Percentiles rank a stretch among this genome's conserved stretches.
phyloP scores from a whole-genome alignment of 2,888 invertebrate genomes.

The Caenorhabditis sp. region DNA sequence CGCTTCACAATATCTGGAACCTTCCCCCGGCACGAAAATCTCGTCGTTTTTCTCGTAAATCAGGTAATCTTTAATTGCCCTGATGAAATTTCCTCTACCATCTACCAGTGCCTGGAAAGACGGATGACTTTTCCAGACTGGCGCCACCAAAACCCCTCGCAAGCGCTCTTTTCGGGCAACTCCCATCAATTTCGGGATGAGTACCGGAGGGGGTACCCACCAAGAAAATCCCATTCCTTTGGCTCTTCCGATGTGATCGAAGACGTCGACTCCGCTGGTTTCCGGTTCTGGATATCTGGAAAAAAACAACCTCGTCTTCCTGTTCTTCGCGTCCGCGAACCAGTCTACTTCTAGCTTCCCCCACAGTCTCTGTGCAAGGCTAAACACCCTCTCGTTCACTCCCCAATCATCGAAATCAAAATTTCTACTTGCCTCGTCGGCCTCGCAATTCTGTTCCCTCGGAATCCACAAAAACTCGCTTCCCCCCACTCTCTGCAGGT shows the following conservation, averaged over 20 bases:
- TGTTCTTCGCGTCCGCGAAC: constrained; percentile 1
- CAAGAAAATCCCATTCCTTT: neutral
- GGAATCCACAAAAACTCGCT: neutral
- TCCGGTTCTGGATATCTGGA: neutral
- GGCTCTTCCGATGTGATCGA: neutral
- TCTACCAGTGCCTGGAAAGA: constrained; percentile 1
- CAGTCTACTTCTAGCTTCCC: neutral
- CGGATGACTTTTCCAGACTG: constrained; percentile 1
- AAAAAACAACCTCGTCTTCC: neutral
- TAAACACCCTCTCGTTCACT: neutral
- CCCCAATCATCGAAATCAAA: constrained; percentile 21
- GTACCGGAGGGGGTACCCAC: constrained; percentile 11
- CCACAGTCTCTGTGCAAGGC: constrained; percentile 3
- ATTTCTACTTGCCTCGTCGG: constrained; percentile 11
- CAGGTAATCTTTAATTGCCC: neutral
- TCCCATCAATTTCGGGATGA: neutral
- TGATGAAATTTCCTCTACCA: neutral
- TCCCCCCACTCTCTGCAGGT: neutral
- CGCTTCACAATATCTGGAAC: neutral
- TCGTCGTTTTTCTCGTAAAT: neutral
- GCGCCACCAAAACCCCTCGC: neutral
- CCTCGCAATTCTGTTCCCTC: constrained; percentile 3
- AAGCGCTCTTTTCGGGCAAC: neutral
- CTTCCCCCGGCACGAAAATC: constrained; percentile 1
- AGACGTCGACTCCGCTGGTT: neutral